Evolutionary conservation across 2,113 vertebrate genomes (phyloP).

Genomic region (Panurus biarmicus): DNA sequence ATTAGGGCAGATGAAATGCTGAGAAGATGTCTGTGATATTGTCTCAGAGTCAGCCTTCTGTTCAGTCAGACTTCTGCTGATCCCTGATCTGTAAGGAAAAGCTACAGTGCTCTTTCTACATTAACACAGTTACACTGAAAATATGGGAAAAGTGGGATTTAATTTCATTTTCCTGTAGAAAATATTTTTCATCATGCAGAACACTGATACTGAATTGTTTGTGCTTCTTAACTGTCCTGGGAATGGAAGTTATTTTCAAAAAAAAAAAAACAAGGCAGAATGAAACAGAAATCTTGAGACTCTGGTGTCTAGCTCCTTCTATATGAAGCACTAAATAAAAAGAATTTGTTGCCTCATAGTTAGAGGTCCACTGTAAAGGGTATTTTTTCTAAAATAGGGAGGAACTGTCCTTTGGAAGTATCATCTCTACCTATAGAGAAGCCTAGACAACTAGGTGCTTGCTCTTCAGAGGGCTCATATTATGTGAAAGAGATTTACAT

Average conservation of each 20-base stretch:
- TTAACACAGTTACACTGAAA: not conserved
- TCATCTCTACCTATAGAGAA: not conserved
- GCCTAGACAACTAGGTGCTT: not conserved
- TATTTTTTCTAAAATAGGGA: not conserved
- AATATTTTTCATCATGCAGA: not conserved
- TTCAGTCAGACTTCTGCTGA: not conserved
- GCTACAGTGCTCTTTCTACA: not conserved
- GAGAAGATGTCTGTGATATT: not conserved
- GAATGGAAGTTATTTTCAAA: not conserved
- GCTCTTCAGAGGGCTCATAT: not conserved
- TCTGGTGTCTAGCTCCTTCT: not conserved
- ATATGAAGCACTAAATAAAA: not conserved
- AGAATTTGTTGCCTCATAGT: not conserved
- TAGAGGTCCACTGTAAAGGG: not conserved
- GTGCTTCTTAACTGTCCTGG: not conserved
- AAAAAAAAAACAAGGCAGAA: not conserved
- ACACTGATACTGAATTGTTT: not conserved
- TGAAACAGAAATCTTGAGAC: not conserved
- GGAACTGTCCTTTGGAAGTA: not conserved
- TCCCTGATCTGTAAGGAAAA: not conserved
- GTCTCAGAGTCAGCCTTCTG: not conserved
- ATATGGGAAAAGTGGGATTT: not conserved
- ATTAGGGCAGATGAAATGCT: not conserved
- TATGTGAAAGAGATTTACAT: not conserved
- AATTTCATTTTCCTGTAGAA: not conserved